These are phyloP conservation scores for Zapus hudsonius DNA, from an alignment of 2,113 vertebrate genomes.

Conservation along the genomic window DNA sequence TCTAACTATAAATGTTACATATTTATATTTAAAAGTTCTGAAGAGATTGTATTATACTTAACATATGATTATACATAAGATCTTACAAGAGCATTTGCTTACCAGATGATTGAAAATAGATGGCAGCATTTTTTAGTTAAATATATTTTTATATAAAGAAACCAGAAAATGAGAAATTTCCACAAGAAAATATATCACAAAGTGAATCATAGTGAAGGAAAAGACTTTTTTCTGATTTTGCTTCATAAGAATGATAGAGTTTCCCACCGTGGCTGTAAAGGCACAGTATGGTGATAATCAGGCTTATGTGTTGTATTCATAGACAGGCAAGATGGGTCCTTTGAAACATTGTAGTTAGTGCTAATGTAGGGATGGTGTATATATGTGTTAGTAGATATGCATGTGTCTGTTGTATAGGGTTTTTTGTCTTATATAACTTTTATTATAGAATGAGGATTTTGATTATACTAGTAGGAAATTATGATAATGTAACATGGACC, in stretches of 20 bases:
- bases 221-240: constrained; percentile 9
- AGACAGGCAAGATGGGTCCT: neutral
- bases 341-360: neutral
- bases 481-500: neutral
- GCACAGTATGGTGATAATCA: neutral
- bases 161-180: neutral
- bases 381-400: neutral
- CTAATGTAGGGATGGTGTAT: neutral
- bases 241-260: neutral
- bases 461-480: constrained; percentile 19
- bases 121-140: neutral
- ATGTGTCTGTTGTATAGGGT: neutral
- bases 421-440: too few species aligned
- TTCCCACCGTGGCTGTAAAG: neutral
- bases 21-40: neutral
- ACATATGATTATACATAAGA: neutral
- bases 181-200: neutral
- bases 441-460: neutral
- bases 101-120: constrained; percentile 36
- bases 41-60: constrained; percentile 26
- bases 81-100: neutral
- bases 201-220: constrained; percentile 23
- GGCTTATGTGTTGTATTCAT: accelerated
- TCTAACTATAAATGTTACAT: neutral
- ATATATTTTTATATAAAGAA: neutral